Conservation (phyloP, 2,888 invertebrate genomes). For the Nasonia oneida region DNA sequence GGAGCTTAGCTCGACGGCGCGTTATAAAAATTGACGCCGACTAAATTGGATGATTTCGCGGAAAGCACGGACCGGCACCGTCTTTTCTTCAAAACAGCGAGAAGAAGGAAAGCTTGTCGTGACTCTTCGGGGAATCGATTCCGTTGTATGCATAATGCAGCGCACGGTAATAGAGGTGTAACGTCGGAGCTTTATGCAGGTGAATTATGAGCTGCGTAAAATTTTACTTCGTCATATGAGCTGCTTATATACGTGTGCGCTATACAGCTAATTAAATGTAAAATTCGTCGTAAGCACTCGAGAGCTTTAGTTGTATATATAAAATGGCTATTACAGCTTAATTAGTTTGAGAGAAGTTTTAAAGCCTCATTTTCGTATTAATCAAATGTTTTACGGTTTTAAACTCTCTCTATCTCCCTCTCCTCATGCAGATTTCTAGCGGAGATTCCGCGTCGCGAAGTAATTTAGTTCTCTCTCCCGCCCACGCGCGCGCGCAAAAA, state of each 20-base stretch:
- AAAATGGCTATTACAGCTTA: background rate
- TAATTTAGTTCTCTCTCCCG: background rate
- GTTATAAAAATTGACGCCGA: conserved; percentile 47
- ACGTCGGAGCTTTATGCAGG: conserved; percentile 3
- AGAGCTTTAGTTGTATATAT: background rate
- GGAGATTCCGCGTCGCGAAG: background rate
- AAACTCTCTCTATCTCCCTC: background rate
- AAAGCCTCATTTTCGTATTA: conserved; percentile 14
- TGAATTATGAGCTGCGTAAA: background rate
- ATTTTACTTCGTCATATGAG: too few species aligned
- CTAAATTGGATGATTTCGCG: conserved; percentile 51
- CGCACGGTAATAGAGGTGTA: conserved; percentile 23
- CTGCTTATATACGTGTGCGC: background rate
- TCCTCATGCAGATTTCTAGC: background rate
- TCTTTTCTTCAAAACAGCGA: conserved; percentile 13
- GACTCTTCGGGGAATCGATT: conserved; percentile 13
- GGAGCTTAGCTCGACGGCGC: background rate
- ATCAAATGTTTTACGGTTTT: conserved; percentile 4
- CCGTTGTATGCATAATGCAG: conserved; percentile 2
- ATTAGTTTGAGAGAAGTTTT: background rate
- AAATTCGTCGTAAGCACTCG: background rate
- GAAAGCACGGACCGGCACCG: conserved; percentile 21
- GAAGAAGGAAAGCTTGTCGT: background rate
- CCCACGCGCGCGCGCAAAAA: background rate
- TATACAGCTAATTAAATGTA: too few species aligned